Conservation (phyloP, 92 coral and sea anemone genomes). For the Diadumene lineata region DNA sequence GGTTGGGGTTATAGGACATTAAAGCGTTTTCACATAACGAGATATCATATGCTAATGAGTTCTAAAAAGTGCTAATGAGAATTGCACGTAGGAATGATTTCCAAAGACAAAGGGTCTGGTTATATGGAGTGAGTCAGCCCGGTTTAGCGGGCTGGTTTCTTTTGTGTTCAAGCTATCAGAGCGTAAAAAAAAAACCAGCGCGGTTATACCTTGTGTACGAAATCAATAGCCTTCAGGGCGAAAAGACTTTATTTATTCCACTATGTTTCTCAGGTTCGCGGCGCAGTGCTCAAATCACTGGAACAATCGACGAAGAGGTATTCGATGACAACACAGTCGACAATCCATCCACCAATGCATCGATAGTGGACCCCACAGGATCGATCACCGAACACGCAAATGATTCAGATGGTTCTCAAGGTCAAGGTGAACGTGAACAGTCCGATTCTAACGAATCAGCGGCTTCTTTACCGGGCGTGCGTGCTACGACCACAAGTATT, state of each 20-base stretch:
- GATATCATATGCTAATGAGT: too few species aligned
- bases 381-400: slow-evolving; percentile 46
- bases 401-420: slow-evolving; percentile 52
- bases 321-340: slow-evolving; percentile 49
- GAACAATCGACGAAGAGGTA: slow-evolving; percentile 85
- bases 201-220: too few species aligned
- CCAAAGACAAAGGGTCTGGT: too few species aligned
- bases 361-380: slow-evolving; percentile 31
- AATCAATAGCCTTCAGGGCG: too few species aligned
- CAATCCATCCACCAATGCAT: slow-evolving; percentile 24
- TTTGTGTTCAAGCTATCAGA: too few species aligned
- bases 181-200: too few species aligned
- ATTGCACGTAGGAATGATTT: too few species aligned
- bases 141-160: too few species aligned
- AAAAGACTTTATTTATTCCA: too few species aligned
- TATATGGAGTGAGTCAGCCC: too few species aligned
- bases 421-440: slow-evolving; percentile 71
- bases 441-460: slow-evolving; percentile 62
- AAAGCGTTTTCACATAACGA: too few species aligned
- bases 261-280: slow-evolving; percentile 62
- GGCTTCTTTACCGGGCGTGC: slow-evolving; percentile 71
- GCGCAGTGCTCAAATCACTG: slow-evolving; percentile 72
- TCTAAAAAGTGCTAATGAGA: too few species aligned
- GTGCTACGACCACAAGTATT: slow-evolving; percentile 57
- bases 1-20: slow-evolving; percentile 48